A percentile compares a stretch with the other conserved stretches of the same genome.
These are phyloP conservation scores for Crotalus adamanteus DNA, from an alignment of 2,797 vertebrate species.

Conservation along the genomic window DNA sequence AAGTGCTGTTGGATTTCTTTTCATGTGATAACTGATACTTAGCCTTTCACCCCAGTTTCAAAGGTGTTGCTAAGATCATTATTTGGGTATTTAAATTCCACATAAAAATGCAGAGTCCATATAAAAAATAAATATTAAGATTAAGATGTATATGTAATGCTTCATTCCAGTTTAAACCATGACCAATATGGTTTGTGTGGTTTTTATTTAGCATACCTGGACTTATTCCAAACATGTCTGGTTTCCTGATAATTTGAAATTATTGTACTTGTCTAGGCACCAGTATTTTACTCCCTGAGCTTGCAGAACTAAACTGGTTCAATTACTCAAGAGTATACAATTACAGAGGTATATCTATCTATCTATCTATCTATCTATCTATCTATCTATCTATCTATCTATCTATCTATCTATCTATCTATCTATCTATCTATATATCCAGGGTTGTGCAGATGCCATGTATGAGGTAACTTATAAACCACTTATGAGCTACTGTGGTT, in stretches of 20 bases:
- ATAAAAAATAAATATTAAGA: neutral
- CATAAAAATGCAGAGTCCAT: neutral
- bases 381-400: no score
- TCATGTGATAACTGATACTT: neutral
- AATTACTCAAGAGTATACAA: neutral
- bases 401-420: no score
- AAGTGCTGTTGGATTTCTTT: neutral
- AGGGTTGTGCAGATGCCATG: neutral
- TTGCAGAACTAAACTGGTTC: neutral
- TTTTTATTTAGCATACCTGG: neutral
- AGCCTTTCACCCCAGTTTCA: neutral
- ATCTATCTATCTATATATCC: neutral
- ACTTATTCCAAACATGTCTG: neutral
- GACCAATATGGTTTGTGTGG: neutral
- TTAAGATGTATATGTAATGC: neutral
- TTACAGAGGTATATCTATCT: neutral
- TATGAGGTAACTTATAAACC: neutral
- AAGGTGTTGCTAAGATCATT: neutral
- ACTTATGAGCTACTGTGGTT: neutral
- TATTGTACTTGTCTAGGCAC: neutral
- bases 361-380: no score
- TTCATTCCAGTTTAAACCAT: neutral
- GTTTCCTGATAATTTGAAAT: neutral
- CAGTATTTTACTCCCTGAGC: neutral
- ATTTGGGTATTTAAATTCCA: neutral